These are phyloP conservation scores for Dastarcus helophoroides DNA, from an alignment of 2,888 invertebrate genomes.

Conservation along the genomic window DNA sequence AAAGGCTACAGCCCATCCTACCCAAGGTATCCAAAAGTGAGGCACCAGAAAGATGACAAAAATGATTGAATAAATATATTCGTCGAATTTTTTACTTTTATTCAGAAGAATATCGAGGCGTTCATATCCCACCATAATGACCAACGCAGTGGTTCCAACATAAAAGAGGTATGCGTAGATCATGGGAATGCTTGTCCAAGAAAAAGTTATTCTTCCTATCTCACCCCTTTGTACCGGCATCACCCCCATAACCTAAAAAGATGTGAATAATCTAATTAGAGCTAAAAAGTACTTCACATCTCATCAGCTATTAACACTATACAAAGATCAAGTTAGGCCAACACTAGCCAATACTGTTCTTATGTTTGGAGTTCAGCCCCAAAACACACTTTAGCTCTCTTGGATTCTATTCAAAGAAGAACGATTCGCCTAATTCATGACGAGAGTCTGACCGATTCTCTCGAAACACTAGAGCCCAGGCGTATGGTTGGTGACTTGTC, in stretches of 20 bases:
- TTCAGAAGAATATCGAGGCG: constrained; percentile 48
- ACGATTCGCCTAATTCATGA: too few species aligned
- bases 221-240: constrained; percentile 45
- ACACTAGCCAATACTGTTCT: too few species aligned
- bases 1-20: constrained; percentile 57
- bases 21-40: constrained; percentile 59
- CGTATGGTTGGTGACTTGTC: too few species aligned
- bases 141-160: constrained; percentile 44
- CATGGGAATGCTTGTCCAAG: constrained; percentile 52
- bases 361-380: too few species aligned
- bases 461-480: too few species aligned
- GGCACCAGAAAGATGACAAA: constrained; percentile 56
- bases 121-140: constrained; percentile 50
- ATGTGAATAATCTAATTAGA: too few species aligned
- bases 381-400: too few species aligned
- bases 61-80: constrained; percentile 56
- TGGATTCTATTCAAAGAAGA: too few species aligned
- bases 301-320: too few species aligned
- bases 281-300: too few species aligned
- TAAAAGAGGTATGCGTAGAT: constrained; percentile 55
- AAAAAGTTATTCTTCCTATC: constrained; percentile 46
- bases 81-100: constrained; percentile 51
- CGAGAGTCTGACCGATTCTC: too few species aligned
- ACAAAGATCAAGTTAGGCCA: too few species aligned
- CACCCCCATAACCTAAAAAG: constrained; percentile 45